Conservation (phyloP, 2,888 invertebrate genomes). For the Euplagia quadripunctaria region DNA sequence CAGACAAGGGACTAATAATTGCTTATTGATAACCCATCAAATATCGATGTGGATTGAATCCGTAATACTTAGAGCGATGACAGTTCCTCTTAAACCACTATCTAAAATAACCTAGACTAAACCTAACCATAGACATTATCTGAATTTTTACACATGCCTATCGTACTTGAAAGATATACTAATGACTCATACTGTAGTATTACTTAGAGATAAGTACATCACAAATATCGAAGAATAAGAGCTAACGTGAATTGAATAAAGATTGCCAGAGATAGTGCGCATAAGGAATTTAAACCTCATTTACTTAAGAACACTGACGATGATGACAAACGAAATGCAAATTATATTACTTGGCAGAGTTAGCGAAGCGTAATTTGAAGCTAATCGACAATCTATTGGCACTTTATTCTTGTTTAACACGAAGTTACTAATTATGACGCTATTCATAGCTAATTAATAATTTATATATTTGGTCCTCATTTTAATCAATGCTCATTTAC, state of each 20-base stretch:
- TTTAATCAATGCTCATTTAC: not conserved
- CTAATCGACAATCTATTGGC: slow-evolving; percentile 30
- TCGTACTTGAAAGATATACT: too few relatives aligned
- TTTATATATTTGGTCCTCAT: not conserved
- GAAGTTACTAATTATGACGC: slow-evolving; percentile 17
- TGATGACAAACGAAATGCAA: slow-evolving; percentile 14
- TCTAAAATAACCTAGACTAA: too few relatives aligned
- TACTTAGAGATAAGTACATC: not conserved
- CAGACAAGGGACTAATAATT: too few relatives aligned
- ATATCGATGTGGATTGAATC: too few relatives aligned
- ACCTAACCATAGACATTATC: too few relatives aligned
- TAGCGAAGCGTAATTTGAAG: slow-evolving; percentile 15
- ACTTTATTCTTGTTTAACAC: slow-evolving; percentile 33
- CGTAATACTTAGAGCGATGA: too few relatives aligned
- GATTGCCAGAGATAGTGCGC: not conserved
- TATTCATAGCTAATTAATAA: not conserved
- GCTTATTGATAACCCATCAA: too few relatives aligned
- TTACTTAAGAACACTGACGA: not conserved
- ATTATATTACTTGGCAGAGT: slow-evolving; percentile 22
- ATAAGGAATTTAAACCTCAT: not conserved
- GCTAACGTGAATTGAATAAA: not conserved
- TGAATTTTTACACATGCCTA: too few relatives aligned
- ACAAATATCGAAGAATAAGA: not conserved
- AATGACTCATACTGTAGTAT: too few relatives aligned
- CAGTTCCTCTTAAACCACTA: too few relatives aligned